Evolutionary conservation across 1,140 invertebrate species (phyloP).

Genomic region (Bradysia coprophila): DNA sequence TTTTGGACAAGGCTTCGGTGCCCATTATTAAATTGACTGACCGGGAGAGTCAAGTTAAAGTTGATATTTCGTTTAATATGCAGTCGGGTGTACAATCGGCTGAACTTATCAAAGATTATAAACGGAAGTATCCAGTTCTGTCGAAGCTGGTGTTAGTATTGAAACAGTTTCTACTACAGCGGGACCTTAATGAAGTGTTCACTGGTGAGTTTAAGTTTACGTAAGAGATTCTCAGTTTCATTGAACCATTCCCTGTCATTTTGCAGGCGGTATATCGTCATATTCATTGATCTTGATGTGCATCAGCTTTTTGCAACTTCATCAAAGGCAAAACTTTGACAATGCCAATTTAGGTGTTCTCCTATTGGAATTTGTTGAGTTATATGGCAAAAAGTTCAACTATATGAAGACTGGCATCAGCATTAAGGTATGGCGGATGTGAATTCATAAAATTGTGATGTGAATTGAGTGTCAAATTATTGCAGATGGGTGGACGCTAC

Average conservation of each 20-base stretch:
- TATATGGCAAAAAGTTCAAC: slow-evolving; percentile 94
- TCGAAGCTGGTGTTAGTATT: slow-evolving; percentile 89
- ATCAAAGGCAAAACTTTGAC: slow-evolving; percentile 34
- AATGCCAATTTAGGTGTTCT: slow-evolving; percentile 78
- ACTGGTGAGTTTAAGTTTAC: slow-evolving; percentile 30
- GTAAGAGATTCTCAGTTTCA: background rate
- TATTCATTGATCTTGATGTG: slow-evolving; percentile 97
- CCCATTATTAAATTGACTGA: slow-evolving; percentile 98
- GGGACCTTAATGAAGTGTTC: slow-evolving; percentile 97
- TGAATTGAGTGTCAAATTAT: slow-evolving; percentile 75
- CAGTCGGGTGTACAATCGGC: slow-evolving; percentile 88
- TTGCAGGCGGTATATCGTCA: slow-evolving; percentile 81
- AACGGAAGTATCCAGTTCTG: slow-evolving; percentile 63
- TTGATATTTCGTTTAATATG: slow-evolving; percentile 98
- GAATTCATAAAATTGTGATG: too few species aligned
- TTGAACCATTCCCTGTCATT: background rate
- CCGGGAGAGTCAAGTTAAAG: slow-evolving; percentile 75
- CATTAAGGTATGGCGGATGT: too few species aligned
- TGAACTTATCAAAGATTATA: slow-evolving; percentile 78
- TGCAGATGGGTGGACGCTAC: slow-evolving; percentile 82
- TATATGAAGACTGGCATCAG: slow-evolving; percentile 68
- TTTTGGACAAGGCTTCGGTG: slow-evolving; percentile 91
- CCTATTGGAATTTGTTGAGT: slow-evolving; percentile 93
- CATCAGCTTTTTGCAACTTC: slow-evolving; percentile 86
- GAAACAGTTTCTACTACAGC: slow-evolving; percentile 92